Percentiles rank a stretch among this genome's conserved stretches.
phyloP scores from a whole-genome alignment of 2,113 vertebrate genomes.

The Petromus typicus region DNA sequence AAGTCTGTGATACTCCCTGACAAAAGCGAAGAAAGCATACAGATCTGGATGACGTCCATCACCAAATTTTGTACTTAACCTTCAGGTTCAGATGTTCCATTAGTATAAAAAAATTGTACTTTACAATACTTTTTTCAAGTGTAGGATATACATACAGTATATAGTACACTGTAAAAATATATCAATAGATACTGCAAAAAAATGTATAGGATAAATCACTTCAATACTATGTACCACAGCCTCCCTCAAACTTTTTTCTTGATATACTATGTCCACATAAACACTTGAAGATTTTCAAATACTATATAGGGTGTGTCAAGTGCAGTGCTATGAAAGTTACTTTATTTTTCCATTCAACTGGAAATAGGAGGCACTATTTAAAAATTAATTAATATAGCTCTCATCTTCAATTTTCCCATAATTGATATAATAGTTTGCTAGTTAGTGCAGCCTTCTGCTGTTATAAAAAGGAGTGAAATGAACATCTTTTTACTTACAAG shows the following conservation, averaged over 20 bases:
- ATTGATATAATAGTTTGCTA: background rate
- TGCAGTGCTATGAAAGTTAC: background rate
- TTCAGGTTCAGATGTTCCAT: background rate
- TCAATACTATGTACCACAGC: background rate
- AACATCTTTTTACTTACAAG: background rate
- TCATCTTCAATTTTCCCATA: slow-evolving; percentile 27
- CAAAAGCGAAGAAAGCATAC: slow-evolving; percentile 50
- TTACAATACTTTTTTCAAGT: slow-evolving; percentile 44
- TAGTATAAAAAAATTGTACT: background rate
- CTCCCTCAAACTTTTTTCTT: slow-evolving; percentile 5
- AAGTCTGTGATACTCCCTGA: slow-evolving; percentile 21
- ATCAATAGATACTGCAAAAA: background rate
- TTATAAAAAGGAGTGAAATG: background rate
- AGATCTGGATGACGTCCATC: background rate
- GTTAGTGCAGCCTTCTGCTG: slow-evolving; percentile 33
- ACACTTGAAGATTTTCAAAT: slow-evolving; percentile 40
- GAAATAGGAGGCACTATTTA: background rate
- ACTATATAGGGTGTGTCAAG: background rate
- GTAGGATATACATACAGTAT: background rate
- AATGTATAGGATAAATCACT: slow-evolving; percentile 15
- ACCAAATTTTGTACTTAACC: background rate
- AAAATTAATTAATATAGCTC: slow-evolving; percentile 42
- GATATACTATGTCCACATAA: background rate
- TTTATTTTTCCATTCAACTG: slow-evolving; percentile 27
- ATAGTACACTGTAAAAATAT: slow-evolving; percentile 17